Percentiles rank a stretch among this genome's conserved stretches.
Evolutionary conservation across 2,113 vertebrate genomes (phyloP).

Genomic region (Percina caprodes): DNA sequence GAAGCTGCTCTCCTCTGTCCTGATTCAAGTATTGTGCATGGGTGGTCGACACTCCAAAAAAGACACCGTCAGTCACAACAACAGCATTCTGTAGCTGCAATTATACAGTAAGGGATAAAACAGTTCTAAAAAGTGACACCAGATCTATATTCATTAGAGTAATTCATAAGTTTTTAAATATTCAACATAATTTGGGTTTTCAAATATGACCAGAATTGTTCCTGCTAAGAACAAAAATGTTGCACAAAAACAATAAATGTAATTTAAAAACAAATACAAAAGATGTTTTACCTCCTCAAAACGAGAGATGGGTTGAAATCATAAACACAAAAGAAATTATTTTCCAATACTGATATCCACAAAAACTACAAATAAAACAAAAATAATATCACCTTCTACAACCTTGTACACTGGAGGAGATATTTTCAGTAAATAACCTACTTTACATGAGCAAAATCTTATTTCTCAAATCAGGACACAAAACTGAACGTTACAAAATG

Average conservation of each 20-base stretch:
- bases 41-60: constrained; percentile 46
- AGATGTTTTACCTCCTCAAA: background rate
- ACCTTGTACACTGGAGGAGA: no score
- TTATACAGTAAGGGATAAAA: background rate
- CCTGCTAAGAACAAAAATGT: background rate
- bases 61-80: constrained; percentile 25
- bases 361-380: no score
- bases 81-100: no score
- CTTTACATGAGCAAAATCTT: background rate
- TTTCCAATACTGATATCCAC: no score
- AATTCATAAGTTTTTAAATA: no score
- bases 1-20: constrained; percentile 53
- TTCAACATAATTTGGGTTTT: background rate
- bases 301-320: no score
- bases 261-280: background rate
- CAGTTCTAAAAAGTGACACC: background rate
- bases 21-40: constrained; percentile 49
- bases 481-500: background rate
- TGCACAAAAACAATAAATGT: background rate
- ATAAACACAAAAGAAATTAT: no score
- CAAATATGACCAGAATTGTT: background rate
- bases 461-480: background rate
- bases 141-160: background rate
- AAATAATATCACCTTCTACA: no score
- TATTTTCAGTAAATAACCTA: no score